Conservation (phyloP, 2,888 invertebrate species). For the Aspidiotus destructor region DNA sequence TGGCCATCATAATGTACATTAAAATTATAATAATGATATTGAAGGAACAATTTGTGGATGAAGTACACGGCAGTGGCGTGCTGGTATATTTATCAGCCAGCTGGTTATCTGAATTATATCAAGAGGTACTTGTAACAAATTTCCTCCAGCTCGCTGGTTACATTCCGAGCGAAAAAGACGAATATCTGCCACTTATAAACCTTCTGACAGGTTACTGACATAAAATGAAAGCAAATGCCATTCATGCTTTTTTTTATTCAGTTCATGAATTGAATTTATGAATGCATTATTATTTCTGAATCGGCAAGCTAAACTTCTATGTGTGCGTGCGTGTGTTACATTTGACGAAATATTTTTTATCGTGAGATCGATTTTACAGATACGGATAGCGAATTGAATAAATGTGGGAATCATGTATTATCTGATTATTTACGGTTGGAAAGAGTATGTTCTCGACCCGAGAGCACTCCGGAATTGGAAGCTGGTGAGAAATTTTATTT, state of each 20-base stretch:
- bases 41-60: constrained; percentile 81
- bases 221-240: constrained; percentile 3
- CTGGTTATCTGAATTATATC: constrained; percentile 88
- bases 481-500: constrained; percentile 51
- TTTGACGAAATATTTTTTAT: too few relatives aligned
- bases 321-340: background rate
- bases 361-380: constrained; percentile 17
- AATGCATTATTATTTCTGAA: too few relatives aligned
- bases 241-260: background rate
- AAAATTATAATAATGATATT: too few relatives aligned
- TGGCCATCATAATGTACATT: too few relatives aligned
- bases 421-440: constrained; percentile 73
- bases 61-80: constrained; percentile 84
- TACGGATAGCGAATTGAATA: constrained; percentile 33
- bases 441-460: constrained; percentile 60
- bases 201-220: constrained; percentile 53
- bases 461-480: constrained; percentile 60
- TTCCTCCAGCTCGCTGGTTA: constrained; percentile 60
- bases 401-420: constrained; percentile 33
- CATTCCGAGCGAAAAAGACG: constrained; percentile 46
- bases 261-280: too few relatives aligned
- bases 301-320: too few relatives aligned
- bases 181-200: constrained; percentile 59
- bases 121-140: constrained; percentile 66
- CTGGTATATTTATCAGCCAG: constrained; percentile 85